Percentiles rank a stretch among this genome's conserved stretches.
Evolutionary conservation across 2,797 vertebrate species (phyloP).

Genomic region (Ptychobarbus kaznakovi): DNA sequence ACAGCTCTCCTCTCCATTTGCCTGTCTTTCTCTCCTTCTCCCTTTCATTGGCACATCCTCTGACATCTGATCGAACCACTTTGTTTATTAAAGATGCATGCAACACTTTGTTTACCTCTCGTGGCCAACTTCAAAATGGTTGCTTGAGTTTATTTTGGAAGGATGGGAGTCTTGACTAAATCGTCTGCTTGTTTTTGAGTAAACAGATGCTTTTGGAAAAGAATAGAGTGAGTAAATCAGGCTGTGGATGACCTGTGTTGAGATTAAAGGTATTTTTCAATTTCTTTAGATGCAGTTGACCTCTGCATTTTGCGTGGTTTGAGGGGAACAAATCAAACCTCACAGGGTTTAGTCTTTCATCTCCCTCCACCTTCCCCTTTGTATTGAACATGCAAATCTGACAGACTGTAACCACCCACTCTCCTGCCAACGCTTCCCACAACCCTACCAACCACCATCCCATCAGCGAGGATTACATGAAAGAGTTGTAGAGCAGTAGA

Average conservation of each 20-base stretch:
- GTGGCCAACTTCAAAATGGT: background rate
- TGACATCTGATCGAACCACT: slow-evolving; percentile 45
- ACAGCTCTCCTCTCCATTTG: slow-evolving; percentile 21
- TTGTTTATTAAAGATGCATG: slow-evolving; percentile 47
- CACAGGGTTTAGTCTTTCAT: slow-evolving; percentile 42
- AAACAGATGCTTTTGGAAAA: slow-evolving; percentile 7
- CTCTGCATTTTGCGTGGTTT: slow-evolving; percentile 20
- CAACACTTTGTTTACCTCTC: slow-evolving; percentile 11
- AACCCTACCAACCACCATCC: slow-evolving; percentile 15
- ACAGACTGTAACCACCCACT: slow-evolving; percentile 48
- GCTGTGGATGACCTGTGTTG: background rate
- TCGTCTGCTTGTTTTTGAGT: slow-evolving; percentile 3
- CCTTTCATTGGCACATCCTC: slow-evolving; percentile 37
- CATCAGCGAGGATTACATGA: slow-evolving; percentile 50
- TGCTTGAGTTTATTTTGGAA: slow-evolving; percentile 17
- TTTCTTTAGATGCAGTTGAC: slow-evolving; percentile 23
- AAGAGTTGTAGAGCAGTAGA: slow-evolving; percentile 33
- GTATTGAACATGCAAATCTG: slow-evolving; percentile 57
- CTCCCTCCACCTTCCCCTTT: slow-evolving; percentile 15
- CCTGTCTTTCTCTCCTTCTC: slow-evolving; percentile 18
- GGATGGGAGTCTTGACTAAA: background rate
- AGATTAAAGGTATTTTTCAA: slow-evolving; percentile 39
- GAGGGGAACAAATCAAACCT: slow-evolving; percentile 38
- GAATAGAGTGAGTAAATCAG: background rate
- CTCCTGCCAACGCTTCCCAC: slow-evolving; percentile 16